Conservation (phyloP, 1,140 invertebrate genomes). For the Aphelinus atriplicis region DNA sequence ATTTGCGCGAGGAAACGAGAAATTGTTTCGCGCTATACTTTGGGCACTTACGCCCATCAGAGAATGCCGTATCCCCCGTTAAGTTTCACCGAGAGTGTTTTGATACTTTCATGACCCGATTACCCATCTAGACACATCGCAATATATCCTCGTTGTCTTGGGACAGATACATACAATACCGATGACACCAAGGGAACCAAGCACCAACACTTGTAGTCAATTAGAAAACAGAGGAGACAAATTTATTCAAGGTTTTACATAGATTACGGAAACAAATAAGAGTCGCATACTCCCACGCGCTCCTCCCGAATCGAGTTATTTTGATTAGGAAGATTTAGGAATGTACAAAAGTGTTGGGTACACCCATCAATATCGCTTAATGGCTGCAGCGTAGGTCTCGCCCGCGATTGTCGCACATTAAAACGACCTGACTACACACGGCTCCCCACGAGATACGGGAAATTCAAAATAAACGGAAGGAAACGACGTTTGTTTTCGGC, state of each 20-base stretch:
- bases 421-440: not conserved
- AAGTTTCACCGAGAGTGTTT: too few species aligned
- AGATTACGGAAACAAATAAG: too few species aligned
- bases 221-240: too few species aligned
- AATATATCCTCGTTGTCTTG: too few species aligned
- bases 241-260: too few species aligned
- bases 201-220: too few species aligned
- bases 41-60: too few species aligned
- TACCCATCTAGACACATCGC: too few species aligned
- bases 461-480: constrained; percentile 19
- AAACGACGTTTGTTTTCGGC: constrained; percentile 10
- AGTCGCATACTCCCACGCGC: not conserved
- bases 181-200: too few species aligned
- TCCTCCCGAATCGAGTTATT: not conserved
- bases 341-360: not conserved
- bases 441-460: not conserved
- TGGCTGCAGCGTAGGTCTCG: not conserved
- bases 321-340: constrained; percentile 9
- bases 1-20: constrained; percentile 13
- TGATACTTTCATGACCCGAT: too few species aligned
- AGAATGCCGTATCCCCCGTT: too few species aligned
- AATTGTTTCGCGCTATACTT: constrained; percentile 7
- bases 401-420: not conserved
- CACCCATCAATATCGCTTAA: constrained; percentile 27
- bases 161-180: too few species aligned